Conservation (phyloP, 2,797 vertebrate species). For the Sylvia borin region DNA sequence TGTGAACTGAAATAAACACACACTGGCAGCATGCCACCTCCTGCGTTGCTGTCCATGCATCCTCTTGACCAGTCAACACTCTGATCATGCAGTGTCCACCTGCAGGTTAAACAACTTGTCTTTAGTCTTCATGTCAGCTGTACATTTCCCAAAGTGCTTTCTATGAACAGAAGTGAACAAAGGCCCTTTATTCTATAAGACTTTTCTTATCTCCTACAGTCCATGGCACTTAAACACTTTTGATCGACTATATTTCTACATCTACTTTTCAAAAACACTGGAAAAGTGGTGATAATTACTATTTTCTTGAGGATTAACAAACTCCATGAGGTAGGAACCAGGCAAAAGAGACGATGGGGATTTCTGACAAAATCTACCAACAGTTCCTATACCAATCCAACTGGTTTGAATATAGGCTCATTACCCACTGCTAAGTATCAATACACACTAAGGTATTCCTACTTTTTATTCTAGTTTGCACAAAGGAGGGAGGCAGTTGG, state of each 20-base stretch:
- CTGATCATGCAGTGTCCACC: neutral
- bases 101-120: fast-evolving
- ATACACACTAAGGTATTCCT: neutral
- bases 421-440: neutral
- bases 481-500: neutral
- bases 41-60: fast-evolving
- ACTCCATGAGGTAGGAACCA: neutral
- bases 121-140: neutral
- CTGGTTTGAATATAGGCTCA: fast-evolving
- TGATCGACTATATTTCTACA: neutral
- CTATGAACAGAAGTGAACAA: neutral
- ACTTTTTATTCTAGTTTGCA: neutral
- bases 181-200: neutral
- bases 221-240: neutral
- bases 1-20: neutral
- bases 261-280: neutral
- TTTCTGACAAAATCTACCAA: neutral
- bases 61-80: neutral
- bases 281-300: neutral
- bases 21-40: neutral
- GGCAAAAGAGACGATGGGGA: neutral
- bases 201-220: neutral
- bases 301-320: neutral
- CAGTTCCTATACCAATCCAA: neutral
- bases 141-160: neutral